Conservation (phyloP, 1,140 invertebrate genomes). For the Metaphire vulgaris region DNA sequence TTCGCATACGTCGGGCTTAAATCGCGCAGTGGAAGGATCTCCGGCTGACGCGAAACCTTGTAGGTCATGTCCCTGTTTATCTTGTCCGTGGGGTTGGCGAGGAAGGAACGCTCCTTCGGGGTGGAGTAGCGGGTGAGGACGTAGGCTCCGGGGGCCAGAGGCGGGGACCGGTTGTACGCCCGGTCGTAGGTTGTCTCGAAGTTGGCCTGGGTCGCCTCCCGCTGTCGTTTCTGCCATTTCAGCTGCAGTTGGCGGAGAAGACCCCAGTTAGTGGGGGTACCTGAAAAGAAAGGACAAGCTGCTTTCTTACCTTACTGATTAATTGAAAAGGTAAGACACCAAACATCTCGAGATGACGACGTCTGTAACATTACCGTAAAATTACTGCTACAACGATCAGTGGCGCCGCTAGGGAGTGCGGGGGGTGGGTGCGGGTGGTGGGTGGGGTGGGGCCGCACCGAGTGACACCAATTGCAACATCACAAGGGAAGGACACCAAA, state of each 20-base stretch:
- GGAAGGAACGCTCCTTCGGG: background rate
- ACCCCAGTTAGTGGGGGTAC: background rate
- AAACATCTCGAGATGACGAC: no score
- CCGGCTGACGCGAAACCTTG: background rate
- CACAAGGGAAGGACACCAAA: no score
- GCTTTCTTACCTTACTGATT: no score
- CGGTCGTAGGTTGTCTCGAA: background rate
- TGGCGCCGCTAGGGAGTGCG: no score
- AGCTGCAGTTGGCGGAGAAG: background rate
- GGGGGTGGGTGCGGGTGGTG: no score
- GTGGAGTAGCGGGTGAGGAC: background rate
- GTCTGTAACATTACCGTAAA: no score
- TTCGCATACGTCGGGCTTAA: background rate
- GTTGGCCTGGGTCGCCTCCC: background rate
- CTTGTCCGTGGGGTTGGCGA: background rate
- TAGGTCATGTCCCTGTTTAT: background rate
- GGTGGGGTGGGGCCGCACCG: no score
- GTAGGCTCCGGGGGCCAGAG: background rate
- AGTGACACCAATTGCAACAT: no score
- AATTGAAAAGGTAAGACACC: no score
- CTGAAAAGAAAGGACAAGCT: conserved; percentile 2
- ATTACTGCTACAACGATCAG: no score
- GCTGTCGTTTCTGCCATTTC: background rate
- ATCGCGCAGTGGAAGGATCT: background rate
- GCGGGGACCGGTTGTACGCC: background rate